A percentile compares a stretch with the other conserved stretches of the same genome.
Conservation (phyloP, 2,888 invertebrate species). For the Matsumyia berberina region DNA sequence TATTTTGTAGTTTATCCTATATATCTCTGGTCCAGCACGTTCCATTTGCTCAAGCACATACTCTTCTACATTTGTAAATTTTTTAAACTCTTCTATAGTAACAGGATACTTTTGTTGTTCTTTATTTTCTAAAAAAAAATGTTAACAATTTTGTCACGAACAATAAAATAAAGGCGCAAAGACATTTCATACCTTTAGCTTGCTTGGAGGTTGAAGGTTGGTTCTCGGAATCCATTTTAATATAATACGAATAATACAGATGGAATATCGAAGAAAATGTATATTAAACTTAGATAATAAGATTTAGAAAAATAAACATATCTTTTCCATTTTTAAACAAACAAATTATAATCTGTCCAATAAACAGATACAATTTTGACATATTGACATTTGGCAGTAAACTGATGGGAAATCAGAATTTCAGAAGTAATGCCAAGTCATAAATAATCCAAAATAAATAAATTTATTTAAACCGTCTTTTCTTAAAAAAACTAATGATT, state of each 20-base stretch:
- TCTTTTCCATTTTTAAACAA: no score
- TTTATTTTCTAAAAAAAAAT: neutral
- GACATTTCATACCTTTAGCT: neutral
- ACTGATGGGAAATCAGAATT: neutral
- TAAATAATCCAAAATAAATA: no score
- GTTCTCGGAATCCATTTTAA: slow-evolving; percentile 27
- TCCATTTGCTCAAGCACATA: slow-evolving; percentile 44
- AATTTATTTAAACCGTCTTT: no score
- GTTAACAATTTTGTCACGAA: neutral
- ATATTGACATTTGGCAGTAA: no score
- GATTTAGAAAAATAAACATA: neutral
- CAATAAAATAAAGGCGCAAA: neutral
- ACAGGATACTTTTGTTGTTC: slow-evolving; percentile 30
- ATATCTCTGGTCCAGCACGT: slow-evolving; percentile 33
- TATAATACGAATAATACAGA: neutral
- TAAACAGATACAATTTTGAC: slow-evolving; percentile 5
- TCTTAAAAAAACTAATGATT: no score
- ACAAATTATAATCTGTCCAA: no score
- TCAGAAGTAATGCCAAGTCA: neutral
- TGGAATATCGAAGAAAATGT: neutral
- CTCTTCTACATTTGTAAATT: slow-evolving; percentile 48
- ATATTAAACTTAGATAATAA: neutral
- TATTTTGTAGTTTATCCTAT: slow-evolving; percentile 14
- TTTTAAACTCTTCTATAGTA: slow-evolving; percentile 48
- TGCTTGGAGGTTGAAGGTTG: slow-evolving; percentile 40